These are phyloP conservation scores for Hypotaenidia philippensis DNA, from an alignment of 2,797 vertebrate genomes.

Conservation along the genomic window DNA sequence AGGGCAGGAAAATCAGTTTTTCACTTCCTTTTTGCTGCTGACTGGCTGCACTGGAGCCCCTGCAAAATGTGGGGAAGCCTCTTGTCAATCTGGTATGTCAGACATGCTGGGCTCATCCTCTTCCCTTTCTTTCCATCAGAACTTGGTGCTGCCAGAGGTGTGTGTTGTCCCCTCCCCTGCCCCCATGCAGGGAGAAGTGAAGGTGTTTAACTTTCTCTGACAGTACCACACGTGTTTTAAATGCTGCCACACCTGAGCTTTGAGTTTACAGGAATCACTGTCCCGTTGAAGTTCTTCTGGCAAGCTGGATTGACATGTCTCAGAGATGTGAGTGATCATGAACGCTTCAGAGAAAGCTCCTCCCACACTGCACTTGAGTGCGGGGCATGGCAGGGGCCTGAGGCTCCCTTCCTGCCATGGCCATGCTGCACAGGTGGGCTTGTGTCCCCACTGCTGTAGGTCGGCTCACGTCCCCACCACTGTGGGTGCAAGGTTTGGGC, in stretches of 20 bases:
- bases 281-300: background rate
- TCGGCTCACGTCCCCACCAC: background rate
- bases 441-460: rapidly evolving
- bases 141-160: background rate
- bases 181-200: background rate
- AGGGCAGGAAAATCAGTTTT: background rate
- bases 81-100: rapidly evolving
- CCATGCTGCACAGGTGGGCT: background rate
- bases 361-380: background rate
- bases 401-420: background rate
- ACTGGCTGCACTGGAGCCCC: background rate
- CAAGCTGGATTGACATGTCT: background rate
- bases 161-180: background rate
- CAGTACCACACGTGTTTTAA: rapidly evolving
- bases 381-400: background rate
- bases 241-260: background rate
- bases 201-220: background rate
- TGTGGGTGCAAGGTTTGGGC: background rate
- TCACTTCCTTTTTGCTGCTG: background rate
- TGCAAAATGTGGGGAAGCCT: rapidly evolving
- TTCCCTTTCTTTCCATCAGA: background rate
- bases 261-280: background rate
- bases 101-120: rapidly evolving
- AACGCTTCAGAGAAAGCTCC: background rate
- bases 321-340: rapidly evolving